Base-by-base conservation (phyloP, 2,797 vertebrate species). In the Amniataba percoides region DNA sequence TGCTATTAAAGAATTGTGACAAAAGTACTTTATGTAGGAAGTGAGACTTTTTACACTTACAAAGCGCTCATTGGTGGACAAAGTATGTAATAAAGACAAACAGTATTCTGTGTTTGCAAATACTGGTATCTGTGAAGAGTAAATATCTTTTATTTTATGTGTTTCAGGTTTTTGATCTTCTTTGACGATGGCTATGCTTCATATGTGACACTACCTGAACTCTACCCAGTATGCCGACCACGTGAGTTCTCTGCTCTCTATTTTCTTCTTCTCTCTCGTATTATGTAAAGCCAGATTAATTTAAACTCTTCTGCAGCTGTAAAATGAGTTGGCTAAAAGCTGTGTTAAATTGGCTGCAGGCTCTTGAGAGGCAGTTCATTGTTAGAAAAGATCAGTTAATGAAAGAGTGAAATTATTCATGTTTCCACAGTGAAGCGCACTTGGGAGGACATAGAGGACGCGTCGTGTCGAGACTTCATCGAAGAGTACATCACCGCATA, bases 161-260 rank as follows among this genome's bases (percentile, higher is more conserved):
- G 49, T 91, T 81, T 59, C 87, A 99, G 98, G 89, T 99, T 97
- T 86, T 93, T 99, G 68, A 98, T 99, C 79, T 99, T 99, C 91
- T 99, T 99, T 1, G 98, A 99, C 7, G 98, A 99, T 0, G 98
- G 98, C 2, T 99, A 99, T 0, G 98, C 98, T 3, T 99, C 98
- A 0, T 99, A 99, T 2, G 98, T 99, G 55, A 96, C 95, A 11
- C 95, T 97, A 46, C 96, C 96, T 27, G 98, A 99, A 77, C 96
- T 99, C 16, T 97, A 97, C 88, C 96, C 97, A 0, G 89, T 99
- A 65, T 99, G 98, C 88, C 91, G 97, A 78, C 97, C 98, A 15
- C 0, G 98, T 99, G 93, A 97, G 93, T 42, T 27, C 10, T 51
- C 5, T 18, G 36, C 70, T 51, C 15, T 58, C 12, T 42, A 1